Evolutionary conservation across 1,140 invertebrate species (phyloP), one percentile per base, ranked within the genome.

Genomic region (Bombus impatiens): DNA sequence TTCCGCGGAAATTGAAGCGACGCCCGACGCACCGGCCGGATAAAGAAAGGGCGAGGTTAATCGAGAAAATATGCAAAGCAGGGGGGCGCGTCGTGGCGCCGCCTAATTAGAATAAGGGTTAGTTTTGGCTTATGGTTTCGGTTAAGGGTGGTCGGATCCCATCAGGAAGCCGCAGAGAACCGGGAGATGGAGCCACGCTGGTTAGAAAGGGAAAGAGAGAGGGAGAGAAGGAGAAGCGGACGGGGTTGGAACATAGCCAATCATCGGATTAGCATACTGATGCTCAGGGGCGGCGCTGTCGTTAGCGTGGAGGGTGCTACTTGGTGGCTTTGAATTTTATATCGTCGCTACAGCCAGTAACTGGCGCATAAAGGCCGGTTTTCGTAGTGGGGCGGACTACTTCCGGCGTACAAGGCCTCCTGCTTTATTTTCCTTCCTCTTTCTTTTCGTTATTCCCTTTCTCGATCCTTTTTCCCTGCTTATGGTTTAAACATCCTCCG

Each of bases 221-320:
- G 74, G 79, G 70, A 74, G 80, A 83, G 13, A 67, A 72, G 70
- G 67, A 81, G 88, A 62, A 80, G 87, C 85, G 89, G 88, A 87
- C 90, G 88, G 91, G 89, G 92, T 93, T 93, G 92, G 92, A 95
- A 93, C 94, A 94, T 94, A 94, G 94, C 94, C 94, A 95, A 95
- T 95, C 94, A 94, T 94, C 92, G 94, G 94, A 95, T 95, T 95
- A 95, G 94, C 94, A 95, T 94, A 95, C 94, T 94, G 94, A 95
- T 94, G 94, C 93, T 94, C 92, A 91, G 92, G 92, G 93, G 93
- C 92, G 94, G 93, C 92, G 92, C 94, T 91, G 93, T 92, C 91
- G 94, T 93, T 94, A 94, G 91, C 93, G 90, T 92, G 91, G 88
- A 93, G 93, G 93, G 93, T 93, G 91, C 93, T 92, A 94, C 93